Evolutionary conservation across 1,140 invertebrate genomes (phyloP).

Genomic region (Philotrypesis tridentata): DNA sequence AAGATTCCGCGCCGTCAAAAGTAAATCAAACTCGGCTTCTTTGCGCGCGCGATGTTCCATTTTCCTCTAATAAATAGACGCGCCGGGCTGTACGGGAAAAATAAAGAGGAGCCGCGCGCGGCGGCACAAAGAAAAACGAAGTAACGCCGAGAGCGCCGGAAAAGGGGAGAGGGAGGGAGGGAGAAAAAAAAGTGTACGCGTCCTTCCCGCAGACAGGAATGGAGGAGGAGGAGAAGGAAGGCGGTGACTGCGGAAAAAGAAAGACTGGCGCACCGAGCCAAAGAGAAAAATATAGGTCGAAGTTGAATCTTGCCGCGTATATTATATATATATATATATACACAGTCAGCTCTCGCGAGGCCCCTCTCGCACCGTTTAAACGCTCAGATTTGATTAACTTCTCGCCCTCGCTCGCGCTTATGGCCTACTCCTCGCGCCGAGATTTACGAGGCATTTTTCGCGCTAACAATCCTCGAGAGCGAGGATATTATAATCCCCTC

Average conservation of each 20-base stretch:
- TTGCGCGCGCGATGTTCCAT: neutral
- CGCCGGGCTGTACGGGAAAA: neutral
- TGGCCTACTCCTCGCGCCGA: neutral
- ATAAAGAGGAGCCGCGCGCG: neutral
- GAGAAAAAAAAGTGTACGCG: slow-evolving; percentile 18
- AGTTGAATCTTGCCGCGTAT: slow-evolving; percentile 30
- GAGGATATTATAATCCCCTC: slow-evolving; percentile 16
- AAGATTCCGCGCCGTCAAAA: neutral
- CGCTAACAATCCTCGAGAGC: neutral
- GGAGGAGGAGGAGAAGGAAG: neutral
- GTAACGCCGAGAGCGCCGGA: neutral
- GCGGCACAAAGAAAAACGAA: neutral
- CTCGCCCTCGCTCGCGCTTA: neutral
- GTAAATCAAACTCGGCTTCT: neutral
- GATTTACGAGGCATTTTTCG: slow-evolving; percentile 32
- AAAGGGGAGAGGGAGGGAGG: too few species aligned
- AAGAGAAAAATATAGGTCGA: slow-evolving; percentile 34
- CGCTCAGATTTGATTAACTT: slow-evolving; percentile 45
- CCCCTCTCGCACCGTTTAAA: slow-evolving; percentile 18
- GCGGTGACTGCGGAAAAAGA: neutral
- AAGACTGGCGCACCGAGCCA: neutral
- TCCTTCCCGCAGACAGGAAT: neutral
- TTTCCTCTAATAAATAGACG: slow-evolving; percentile 21
- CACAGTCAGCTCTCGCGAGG: slow-evolving; percentile 3
- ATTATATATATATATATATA: too few species aligned